Percentiles rank a stretch among this genome's conserved stretches.
Evolutionary conservation across 2,888 invertebrate species (phyloP).

Genomic region (Ernsta delagoae): DNA sequence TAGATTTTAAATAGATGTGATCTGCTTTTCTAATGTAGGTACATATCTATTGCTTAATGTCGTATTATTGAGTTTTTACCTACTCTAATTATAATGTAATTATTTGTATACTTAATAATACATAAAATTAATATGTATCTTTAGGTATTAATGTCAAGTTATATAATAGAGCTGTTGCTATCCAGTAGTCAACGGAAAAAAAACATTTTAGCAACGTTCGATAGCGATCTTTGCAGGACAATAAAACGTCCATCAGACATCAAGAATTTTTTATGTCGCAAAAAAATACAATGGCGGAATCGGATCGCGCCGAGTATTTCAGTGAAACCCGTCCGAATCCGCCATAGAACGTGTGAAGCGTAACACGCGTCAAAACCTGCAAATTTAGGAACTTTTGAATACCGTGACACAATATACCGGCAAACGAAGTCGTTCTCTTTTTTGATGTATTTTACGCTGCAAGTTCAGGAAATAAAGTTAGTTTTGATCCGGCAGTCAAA

Average conservation of each 20-base stretch:
- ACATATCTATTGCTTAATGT: too few species aligned
- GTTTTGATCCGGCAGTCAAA: conserved; percentile 9
- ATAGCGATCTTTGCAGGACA: conserved; percentile 15
- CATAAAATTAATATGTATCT: too few species aligned
- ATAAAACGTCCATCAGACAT: conserved; percentile 27
- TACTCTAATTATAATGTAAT: too few species aligned
- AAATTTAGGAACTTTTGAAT: conserved; percentile 45
- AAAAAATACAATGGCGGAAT: conserved; percentile 39
- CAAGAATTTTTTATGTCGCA: conserved; percentile 26
- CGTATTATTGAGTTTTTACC: too few species aligned
- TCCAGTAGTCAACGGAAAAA: conserved; percentile 19
- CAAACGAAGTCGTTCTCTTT: conserved; percentile 7
- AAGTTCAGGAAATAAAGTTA: conserved; percentile 8
- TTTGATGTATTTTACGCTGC: not conserved
- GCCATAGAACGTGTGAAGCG: conserved; percentile 49
- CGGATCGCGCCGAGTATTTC: conserved; percentile 36
- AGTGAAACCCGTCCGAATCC: conserved; percentile 51
- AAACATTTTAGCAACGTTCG: conserved; percentile 22
- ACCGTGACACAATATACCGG: conserved; percentile 15
- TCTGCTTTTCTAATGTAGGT: too few species aligned
- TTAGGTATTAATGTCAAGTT: too few species aligned
- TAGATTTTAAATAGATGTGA: too few species aligned
- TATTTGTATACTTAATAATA: too few species aligned
- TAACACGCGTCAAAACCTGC: conserved; percentile 62
- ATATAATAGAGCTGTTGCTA: conserved; percentile 2